These are phyloP conservation scores for Alviniconcha strummeri DNA, from an alignment of 2,888 invertebrate genomes.

Conservation along the genomic window DNA sequence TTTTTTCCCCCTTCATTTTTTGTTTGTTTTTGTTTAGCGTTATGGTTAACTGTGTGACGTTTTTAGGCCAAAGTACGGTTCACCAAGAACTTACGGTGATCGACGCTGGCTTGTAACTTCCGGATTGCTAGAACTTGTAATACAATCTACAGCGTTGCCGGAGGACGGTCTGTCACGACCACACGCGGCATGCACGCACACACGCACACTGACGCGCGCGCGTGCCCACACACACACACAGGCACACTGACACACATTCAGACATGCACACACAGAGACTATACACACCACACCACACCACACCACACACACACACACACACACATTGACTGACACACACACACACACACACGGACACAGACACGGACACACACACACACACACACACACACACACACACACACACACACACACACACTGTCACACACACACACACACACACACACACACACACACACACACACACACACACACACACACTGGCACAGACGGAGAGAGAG, in stretches of 20 bases:
- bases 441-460: neutral
- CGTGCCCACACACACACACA: neutral
- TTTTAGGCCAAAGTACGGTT: neutral
- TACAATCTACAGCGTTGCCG: neutral
- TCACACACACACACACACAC: neutral
- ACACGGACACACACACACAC: slow-evolving; percentile 6
- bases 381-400: slow-evolving; percentile 12
- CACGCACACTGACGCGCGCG: neutral
- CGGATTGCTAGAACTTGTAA: neutral
- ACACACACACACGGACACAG: slow-evolving; percentile 1
- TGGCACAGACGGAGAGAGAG: neutral
- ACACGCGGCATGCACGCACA: slow-evolving; percentile 11
- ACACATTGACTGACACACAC: neutral
- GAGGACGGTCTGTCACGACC: neutral
- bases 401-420: slow-evolving; percentile 12
- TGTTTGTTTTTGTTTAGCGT: neutral
- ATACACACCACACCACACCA: neutral
- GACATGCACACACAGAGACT: neutral
- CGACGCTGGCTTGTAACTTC: no score
- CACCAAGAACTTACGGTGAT: no score
- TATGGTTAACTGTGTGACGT: no score
- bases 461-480: neutral
- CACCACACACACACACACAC: slow-evolving; percentile 11
- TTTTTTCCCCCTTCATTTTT: neutral
- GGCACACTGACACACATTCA: neutral